Conservation (phyloP, 1,140 invertebrate species). For the Drosophila biarmipes region DNA sequence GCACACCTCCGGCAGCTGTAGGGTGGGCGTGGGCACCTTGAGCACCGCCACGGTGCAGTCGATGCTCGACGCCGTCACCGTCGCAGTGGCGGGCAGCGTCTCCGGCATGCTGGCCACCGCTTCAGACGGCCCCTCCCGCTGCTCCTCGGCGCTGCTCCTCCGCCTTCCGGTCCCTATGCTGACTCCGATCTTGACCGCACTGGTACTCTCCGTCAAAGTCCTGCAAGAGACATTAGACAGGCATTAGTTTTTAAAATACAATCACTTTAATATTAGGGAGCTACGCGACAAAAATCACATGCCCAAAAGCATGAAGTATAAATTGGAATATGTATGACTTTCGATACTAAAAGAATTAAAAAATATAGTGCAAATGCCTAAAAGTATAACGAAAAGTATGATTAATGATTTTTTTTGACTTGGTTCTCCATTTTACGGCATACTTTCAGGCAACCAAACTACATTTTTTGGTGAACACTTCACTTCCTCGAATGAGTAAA, state of each 20-base stretch:
- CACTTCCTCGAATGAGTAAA: background rate
- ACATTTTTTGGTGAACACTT: background rate
- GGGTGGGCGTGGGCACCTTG: slow-evolving; percentile 70
- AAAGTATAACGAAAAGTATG: background rate
- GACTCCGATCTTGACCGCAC: slow-evolving; percentile 4
- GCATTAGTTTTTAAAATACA: background rate
- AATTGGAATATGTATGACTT: background rate
- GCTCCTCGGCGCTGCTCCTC: slow-evolving; percentile 18
- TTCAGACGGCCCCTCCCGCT: slow-evolving; percentile 9
- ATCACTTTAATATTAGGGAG: too few relatives aligned
- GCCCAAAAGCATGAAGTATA: background rate
- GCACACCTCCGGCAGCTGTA: slow-evolving; percentile 68
- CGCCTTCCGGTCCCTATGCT: slow-evolving; percentile 23
- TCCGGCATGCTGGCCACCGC: slow-evolving; percentile 59
- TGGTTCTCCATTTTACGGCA: background rate
- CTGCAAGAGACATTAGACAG: slow-evolving; percentile 6
- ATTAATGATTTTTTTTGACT: background rate
- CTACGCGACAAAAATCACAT: background rate
- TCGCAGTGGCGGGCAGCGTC: slow-evolving; percentile 71
- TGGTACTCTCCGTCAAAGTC: background rate
- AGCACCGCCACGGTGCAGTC: slow-evolving; percentile 75
- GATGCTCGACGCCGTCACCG: slow-evolving; percentile 70
- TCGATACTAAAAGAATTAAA: background rate
- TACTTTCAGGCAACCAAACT: background rate
- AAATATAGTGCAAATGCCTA: background rate